Base-by-base conservation (phyloP, 2,888 invertebrate species). In the Lepidonotus clava region DNA sequence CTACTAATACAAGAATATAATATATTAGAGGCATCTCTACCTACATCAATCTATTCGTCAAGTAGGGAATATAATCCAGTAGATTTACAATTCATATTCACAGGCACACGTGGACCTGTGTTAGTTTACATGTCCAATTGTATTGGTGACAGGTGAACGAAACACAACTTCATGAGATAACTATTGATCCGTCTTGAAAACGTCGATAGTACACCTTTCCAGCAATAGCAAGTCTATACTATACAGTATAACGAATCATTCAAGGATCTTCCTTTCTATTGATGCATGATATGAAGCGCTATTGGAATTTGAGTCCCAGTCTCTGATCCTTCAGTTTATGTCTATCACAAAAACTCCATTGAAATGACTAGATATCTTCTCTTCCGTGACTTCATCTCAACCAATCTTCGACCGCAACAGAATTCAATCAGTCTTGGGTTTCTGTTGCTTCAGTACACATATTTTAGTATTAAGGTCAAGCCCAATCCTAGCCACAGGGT, bases 1-100 rank as follows among this genome's bases (percentile, higher is more conserved):
- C 71, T 71, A 71, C 71, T 11, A 71, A 5, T 71, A 71, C 71
- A 71, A 71, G 71, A 71, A 71, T 71, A 71, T 71, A 71, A 1
- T 38, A 71, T 71, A 34, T 71, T 71, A 71, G 18, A 71, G 71
- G 71, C 71, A 38, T 38, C 21, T 34, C 71, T 71, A 71, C 11
- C 71, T 71, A 71, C 5, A 14, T 24, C 32, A 66, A 66, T 66
- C 32, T 32, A 36, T 34, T 24, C 28, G 61, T 61, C 61, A 61
- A 61, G 61, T 61, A 61, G 14, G 61, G 28, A 61, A 61, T 2
- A 14, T 61, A 24, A 61, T 18, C 28, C 24, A 24, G 28, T 24
- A n/a, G 28, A 46, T 18, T 11, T 46, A 46, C 18, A 46, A 11
- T 11, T 46, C 6, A 61, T 28, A 61, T 18, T 24, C 61, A 61